These are phyloP conservation scores for Mustela lutreola DNA, from an alignment of 2,113 vertebrate genomes.

Conservation along the genomic window DNA sequence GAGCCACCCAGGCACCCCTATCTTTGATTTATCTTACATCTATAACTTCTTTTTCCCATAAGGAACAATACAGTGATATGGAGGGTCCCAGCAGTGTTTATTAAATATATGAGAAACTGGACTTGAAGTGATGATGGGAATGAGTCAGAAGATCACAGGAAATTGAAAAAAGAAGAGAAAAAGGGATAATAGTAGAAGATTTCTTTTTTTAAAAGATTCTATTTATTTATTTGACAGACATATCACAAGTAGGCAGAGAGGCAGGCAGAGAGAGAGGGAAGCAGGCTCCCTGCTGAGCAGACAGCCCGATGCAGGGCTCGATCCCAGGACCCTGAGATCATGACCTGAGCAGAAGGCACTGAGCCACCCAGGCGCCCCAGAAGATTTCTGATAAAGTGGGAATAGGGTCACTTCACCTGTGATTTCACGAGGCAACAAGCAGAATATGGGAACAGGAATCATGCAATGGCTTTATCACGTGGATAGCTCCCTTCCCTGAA, in stretches of 20 bases:
- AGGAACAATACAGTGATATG: neutral
- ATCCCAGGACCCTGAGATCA: too few species aligned
- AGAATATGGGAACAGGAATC: neutral
- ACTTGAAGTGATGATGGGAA: neutral
- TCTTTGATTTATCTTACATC: neutral
- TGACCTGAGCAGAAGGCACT: too few species aligned
- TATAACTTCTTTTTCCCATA: neutral
- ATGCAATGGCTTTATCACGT: neutral
- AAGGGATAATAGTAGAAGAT: neutral
- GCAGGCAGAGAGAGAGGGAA: too few species aligned
- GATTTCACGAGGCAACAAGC: neutral
- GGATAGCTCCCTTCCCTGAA: neutral
- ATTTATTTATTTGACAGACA: too few species aligned
- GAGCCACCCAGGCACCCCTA: neutral
- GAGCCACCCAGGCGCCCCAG: too few species aligned
- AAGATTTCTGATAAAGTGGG: neutral
- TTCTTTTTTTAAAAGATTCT: neutral
- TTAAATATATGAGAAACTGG: constrained; percentile 10
- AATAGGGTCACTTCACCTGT: neutral
- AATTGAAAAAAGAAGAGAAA: neutral
- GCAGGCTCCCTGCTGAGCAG: too few species aligned
- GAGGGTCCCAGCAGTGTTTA: neutral
- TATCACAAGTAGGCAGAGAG: too few species aligned
- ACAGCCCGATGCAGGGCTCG: too few species aligned
- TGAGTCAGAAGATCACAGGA: neutral